phyloP scores from a whole-genome alignment of 2,888 invertebrate species.

The Lithophane socia region DNA sequence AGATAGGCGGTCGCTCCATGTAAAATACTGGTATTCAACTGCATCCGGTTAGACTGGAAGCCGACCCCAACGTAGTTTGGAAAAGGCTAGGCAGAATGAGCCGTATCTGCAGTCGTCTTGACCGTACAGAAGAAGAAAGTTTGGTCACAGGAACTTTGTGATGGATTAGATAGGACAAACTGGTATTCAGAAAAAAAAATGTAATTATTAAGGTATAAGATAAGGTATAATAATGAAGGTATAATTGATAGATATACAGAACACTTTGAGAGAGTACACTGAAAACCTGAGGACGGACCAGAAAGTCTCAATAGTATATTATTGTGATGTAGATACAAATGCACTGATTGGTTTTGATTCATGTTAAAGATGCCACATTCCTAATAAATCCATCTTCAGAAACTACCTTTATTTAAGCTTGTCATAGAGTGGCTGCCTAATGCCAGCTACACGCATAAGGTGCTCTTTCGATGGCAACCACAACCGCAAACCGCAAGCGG shows the following conservation, averaged over 20 bases:
- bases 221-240: background rate
- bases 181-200: background rate
- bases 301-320: slow-evolving; percentile 7
- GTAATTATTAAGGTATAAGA: background rate
- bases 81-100: too few relatives aligned
- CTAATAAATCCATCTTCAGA: background rate
- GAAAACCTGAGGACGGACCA: slow-evolving; percentile 15
- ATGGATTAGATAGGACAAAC: background rate
- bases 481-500: background rate
- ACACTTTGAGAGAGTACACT: slow-evolving; percentile 3
- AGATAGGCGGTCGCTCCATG: too few relatives aligned
- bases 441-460: background rate
- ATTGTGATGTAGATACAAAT: slow-evolving; percentile 13
- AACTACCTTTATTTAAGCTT: background rate
- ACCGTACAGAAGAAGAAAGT: background rate
- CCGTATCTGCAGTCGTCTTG: background rate
- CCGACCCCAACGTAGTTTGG: too few relatives aligned
- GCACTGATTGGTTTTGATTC: background rate
- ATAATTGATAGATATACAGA: background rate
- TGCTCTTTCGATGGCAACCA: background rate
- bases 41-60: too few relatives aligned
- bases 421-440: background rate
- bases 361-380: background rate
- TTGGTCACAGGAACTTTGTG: background rate
- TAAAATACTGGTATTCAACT: too few relatives aligned